A percentile compares a stretch with the other conserved stretches of the same genome.
Conservation (phyloP, 1,140 invertebrate species). For the Nomia melanderi region DNA sequence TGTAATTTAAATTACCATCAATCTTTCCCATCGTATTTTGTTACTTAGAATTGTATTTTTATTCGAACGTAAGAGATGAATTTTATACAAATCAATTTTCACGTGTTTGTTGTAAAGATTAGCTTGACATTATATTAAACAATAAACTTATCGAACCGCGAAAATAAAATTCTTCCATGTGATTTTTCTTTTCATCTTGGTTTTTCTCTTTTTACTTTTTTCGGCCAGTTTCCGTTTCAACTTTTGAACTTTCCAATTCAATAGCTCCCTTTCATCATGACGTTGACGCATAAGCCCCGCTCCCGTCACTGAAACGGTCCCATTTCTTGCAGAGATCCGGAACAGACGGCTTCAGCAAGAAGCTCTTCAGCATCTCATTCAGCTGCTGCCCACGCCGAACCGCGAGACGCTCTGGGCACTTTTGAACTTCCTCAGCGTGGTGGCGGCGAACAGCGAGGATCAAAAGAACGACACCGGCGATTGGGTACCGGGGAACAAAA, state of each 20-base stretch:
- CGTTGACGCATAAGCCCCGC: neutral
- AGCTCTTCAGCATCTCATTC: constrained; percentile 90
- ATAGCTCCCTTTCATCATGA: neutral
- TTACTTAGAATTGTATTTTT: too few relatives aligned
- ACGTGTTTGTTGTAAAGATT: too few relatives aligned
- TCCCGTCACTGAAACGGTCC: neutral
- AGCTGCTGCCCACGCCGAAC: constrained; percentile 91
- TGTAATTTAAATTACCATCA: too few relatives aligned
- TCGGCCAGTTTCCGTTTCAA: neutral
- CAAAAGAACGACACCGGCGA: constrained; percentile 82
- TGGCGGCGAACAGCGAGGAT: constrained; percentile 89
- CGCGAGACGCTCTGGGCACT: constrained; percentile 93
- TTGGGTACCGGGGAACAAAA: constrained; percentile 92
- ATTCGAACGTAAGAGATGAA: too few relatives aligned
- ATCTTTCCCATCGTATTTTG: too few relatives aligned
- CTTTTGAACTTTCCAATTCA: too few relatives aligned
- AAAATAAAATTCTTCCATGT: too few relatives aligned
- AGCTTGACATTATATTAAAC: too few relatives aligned
- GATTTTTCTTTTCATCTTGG: too few relatives aligned
- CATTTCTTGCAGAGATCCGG: constrained; percentile 85
- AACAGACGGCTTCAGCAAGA: constrained; percentile 91
- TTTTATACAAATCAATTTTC: too few relatives aligned
- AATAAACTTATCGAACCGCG: too few relatives aligned
- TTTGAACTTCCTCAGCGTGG: constrained; percentile 89
- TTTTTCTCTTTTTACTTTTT: too few relatives aligned